phyloP scores from a whole-genome alignment of 1,140 invertebrate species.

The Thaumetopoea pityocampa region DNA sequence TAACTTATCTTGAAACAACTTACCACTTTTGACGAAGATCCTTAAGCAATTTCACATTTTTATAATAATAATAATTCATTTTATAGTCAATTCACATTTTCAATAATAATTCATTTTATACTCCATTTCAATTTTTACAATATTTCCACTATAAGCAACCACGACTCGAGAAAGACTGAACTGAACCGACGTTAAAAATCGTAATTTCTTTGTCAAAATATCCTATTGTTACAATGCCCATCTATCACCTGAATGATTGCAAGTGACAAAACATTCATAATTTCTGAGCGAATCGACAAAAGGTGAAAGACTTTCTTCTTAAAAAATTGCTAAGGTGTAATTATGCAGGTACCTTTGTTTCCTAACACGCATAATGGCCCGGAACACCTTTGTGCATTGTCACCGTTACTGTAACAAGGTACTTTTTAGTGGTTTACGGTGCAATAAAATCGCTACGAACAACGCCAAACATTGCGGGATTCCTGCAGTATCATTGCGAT shows the following conservation, averaged over 20 bases:
- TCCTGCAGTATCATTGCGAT: constrained; percentile 48
- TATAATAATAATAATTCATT: too few relatives aligned
- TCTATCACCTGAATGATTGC: constrained; percentile 56
- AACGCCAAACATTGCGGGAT: constrained; percentile 71
- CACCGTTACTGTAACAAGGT: constrained; percentile 40
- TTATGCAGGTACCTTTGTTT: constrained; percentile 55
- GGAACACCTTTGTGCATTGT: constrained; percentile 57
- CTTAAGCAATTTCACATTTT: too few relatives aligned
- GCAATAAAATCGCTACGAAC: constrained; percentile 61
- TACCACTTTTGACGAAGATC: too few relatives aligned
- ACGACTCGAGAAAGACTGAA: constrained; percentile 20
- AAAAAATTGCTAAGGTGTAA: constrained; percentile 48
- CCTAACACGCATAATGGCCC: constrained; percentile 49
- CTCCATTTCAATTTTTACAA: too few relatives aligned
- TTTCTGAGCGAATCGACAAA: constrained; percentile 53
- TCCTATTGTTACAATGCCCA: too few relatives aligned
- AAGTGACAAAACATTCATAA: constrained; percentile 55
- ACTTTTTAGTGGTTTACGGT: constrained; percentile 68
- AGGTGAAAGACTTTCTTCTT: constrained; percentile 68
- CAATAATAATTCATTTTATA: too few relatives aligned
- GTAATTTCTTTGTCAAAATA: constrained; percentile 13
- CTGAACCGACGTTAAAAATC: constrained; percentile 5
- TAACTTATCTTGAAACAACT: too few relatives aligned
- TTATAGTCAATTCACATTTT: too few relatives aligned
- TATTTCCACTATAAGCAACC: constrained; percentile 10